Evolutionary conservation across 2,888 invertebrate species (phyloP).

Genomic region (Melanophora roralis): DNA sequence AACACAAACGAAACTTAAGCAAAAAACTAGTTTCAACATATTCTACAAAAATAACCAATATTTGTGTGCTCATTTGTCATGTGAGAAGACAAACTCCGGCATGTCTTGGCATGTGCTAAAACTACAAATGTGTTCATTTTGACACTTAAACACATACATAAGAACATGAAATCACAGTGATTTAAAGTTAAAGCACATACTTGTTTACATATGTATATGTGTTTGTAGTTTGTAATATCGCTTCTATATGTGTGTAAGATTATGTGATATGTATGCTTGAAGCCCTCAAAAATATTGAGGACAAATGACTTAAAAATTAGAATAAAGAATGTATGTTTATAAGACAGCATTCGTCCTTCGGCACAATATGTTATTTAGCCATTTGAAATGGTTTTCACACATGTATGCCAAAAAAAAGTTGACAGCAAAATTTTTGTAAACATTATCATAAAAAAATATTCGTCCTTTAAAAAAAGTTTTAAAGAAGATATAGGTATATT

Average conservation of each 20-base stretch:
- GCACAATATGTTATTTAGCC: too few species aligned
- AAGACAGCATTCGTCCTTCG: not conserved
- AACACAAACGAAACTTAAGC: not conserved
- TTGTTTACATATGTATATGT: too few species aligned
- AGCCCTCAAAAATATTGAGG: not conserved
- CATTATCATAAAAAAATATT: too few species aligned
- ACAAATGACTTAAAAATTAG: not conserved
- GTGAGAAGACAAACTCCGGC: conserved; percentile 1
- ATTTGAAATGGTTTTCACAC: too few species aligned
- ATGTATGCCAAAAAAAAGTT: too few species aligned
- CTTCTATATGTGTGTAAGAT: not conserved
- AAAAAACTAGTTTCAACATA: not conserved
- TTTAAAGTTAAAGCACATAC: too few species aligned
- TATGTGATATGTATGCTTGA: not conserved
- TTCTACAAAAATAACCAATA: conserved; percentile 12
- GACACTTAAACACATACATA: not conserved
- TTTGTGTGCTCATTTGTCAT: conserved; percentile 47
- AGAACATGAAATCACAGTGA: too few species aligned
- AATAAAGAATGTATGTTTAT: not conserved
- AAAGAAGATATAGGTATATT: too few species aligned
- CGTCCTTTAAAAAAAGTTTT: too few species aligned
- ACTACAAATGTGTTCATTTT: conserved; percentile 19
- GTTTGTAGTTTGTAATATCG: too few species aligned
- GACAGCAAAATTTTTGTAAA: too few species aligned
- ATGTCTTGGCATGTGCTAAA: conserved; percentile 15